These are phyloP conservation scores for Tetropium fuscum DNA, from an alignment of 2,888 invertebrate genomes.

Conservation along the genomic window DNA sequence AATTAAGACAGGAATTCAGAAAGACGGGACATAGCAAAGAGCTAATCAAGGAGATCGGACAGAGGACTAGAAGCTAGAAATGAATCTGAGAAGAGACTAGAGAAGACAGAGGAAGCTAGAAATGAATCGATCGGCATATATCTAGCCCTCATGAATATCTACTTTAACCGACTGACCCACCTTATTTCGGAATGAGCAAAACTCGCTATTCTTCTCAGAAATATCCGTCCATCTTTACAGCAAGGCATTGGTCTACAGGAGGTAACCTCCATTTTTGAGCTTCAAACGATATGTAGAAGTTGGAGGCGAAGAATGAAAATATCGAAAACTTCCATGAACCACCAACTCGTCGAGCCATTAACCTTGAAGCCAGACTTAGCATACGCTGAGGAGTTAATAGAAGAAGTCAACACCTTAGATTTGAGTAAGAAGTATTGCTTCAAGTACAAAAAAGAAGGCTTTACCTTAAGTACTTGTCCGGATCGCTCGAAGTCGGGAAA, in stretches of 20 bases:
- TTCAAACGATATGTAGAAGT: slow-evolving; percentile 1
- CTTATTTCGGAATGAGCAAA: not conserved
- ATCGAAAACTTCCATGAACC: not conserved
- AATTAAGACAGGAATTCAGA: slow-evolving; percentile 13
- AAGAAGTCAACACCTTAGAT: too few relatives aligned
- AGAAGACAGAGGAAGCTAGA: too few relatives aligned
- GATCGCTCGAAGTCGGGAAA: slow-evolving; percentile 10
- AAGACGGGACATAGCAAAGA: slow-evolving; percentile 5
- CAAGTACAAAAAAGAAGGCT: slow-evolving; percentile 10
- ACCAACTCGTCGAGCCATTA: not conserved
- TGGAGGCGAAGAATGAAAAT: not conserved
- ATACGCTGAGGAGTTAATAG: too few relatives aligned
- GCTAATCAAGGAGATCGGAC: slow-evolving; percentile 5
- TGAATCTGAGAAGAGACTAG: too few relatives aligned
- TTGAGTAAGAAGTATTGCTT: slow-evolving; percentile 2
- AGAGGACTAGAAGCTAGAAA: slow-evolving; percentile 5
- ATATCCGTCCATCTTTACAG: slow-evolving; percentile 1
- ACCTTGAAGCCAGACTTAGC: slow-evolving; percentile 11
- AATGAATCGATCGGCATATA: slow-evolving; percentile 4
- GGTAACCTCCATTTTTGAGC: not conserved
- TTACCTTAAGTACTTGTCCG: slow-evolving; percentile 9
- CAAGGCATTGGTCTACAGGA: not conserved
- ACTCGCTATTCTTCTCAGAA: not conserved
- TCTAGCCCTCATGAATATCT: slow-evolving; percentile 1
- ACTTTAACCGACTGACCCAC: slow-evolving; percentile 12